Base-by-base conservation (phyloP, 2,888 invertebrate genomes). In the Tenthredo mesomela region DNA sequence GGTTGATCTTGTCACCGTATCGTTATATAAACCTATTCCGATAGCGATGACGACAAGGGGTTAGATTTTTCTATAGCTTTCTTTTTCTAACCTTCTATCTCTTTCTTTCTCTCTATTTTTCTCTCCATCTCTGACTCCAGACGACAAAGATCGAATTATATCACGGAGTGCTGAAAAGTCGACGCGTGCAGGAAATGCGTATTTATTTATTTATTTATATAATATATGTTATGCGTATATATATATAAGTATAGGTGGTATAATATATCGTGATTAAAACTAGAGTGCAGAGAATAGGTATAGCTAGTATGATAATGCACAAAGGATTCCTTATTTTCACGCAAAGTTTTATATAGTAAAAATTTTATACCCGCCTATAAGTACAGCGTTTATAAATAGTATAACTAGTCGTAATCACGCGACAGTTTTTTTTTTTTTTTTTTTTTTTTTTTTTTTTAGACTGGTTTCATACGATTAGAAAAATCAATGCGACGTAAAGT, bases 141-240 rank as follows among this genome's bases (percentile, higher is more conserved):
- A 88, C 89, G 89, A 90, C 89, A 90, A 90, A 89, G 89, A 88
- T 90, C 89, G 90, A 89, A 89, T 90, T 90, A 89, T 88, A 89
- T 89, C 89, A 89, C 89, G 86, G 86, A 87, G 87, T 86, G 87
- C 58, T 33, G 61, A 80, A 80, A 80, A 33, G 54, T 21, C 2
- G 61, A 21, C 25, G 6, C 15, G 37, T 33, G 58, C 29, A 80
- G 15, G 40, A 80, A 80, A 61, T 21, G 15, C 33, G 25, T 67
- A 67, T 18, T 33, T 67, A 18, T 40, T 40, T 10, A n/a, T n/a
- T n/a, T n/a, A n/a, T n/a, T n/a, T n/a, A n/a, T n/a, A 40, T 43
- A 61, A 21, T 33, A 33, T 10, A n/a, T 5, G 15, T 47, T 47
- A 7, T 80, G 37, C 37, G 37, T 37, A 7, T n/a, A n/a, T n/a